Evolutionary conservation across 2,797 vertebrate genomes (phyloP).

Genomic region (Agapornis canus): DNA sequence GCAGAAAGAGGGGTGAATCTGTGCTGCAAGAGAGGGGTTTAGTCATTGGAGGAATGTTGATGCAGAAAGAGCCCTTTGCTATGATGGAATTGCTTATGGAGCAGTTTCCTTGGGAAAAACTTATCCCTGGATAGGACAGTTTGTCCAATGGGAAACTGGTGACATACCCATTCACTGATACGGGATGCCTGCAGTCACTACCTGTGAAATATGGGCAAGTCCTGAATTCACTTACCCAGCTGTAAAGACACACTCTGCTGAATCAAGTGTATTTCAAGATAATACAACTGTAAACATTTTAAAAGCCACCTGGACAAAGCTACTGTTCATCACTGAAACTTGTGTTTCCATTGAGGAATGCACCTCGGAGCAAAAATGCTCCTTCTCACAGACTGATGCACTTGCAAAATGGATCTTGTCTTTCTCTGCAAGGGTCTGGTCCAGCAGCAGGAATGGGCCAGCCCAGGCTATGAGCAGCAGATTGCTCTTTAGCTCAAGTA

Average conservation of each 20-base stretch:
- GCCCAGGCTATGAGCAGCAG: not conserved
- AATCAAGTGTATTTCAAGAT: not conserved
- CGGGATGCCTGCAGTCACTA: not conserved
- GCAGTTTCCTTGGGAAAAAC: not conserved
- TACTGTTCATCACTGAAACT: not conserved
- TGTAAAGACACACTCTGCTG: not conserved
- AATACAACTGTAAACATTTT: not conserved
- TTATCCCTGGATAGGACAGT: not conserved
- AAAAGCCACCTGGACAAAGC: not conserved
- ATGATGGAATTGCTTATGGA: not conserved
- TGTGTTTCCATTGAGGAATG: not conserved
- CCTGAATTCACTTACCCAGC: not conserved
- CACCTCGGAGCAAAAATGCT: not conserved
- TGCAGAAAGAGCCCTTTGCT: not conserved
- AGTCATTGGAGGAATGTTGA: not conserved
- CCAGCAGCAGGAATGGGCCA: not conserved
- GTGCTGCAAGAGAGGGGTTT: not conserved
- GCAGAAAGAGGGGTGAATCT: not conserved
- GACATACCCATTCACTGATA: not conserved
- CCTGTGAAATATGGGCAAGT: not conserved
- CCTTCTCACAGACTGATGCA: not conserved
- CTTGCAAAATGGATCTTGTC: not conserved
- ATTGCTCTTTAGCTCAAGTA: not conserved
- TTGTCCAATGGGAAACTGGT: not conserved
- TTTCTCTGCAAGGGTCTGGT: not conserved